A percentile compares a stretch with the other conserved stretches of the same genome.
These are phyloP conservation scores for Agriotes lineatus DNA, from an alignment of 2,888 invertebrate species.

Conservation along the genomic window DNA sequence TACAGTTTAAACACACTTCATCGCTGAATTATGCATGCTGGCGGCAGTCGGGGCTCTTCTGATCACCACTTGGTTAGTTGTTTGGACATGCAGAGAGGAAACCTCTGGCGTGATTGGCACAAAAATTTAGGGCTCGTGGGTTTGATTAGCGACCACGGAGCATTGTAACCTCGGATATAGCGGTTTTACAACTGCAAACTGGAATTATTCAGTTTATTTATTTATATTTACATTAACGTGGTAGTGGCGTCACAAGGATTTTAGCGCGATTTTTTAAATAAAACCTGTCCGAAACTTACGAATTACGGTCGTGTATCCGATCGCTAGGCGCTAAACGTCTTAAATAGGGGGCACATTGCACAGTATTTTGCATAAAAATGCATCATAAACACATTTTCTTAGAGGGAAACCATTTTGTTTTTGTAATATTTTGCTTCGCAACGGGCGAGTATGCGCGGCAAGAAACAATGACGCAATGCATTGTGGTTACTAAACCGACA, in stretches of 20 bases:
- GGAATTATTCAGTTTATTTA: background rate
- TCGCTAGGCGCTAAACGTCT: no score
- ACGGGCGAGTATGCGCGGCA: no score
- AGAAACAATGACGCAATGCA: no score
- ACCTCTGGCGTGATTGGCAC: background rate
- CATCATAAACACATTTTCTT: no score
- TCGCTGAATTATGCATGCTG: background rate
- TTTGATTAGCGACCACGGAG: background rate
- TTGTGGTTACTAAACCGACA: no score
- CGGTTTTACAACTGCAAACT: background rate
- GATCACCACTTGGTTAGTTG: background rate
- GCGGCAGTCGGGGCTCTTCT: background rate
- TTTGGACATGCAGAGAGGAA: background rate
- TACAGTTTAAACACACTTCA: background rate
- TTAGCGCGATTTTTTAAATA: constrained; percentile 26
- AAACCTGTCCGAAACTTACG: no score
- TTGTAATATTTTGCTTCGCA: no score
- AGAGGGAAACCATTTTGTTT: no score
- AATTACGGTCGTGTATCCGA: no score
- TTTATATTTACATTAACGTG: constrained; percentile 23
- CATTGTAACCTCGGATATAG: background rate
- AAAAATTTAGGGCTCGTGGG: background rate
- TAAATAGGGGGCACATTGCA: no score
- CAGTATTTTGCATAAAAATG: no score
- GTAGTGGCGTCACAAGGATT: constrained; percentile 13